phyloP scores from a whole-genome alignment of 1,140 invertebrate species.

The Penaeus vannamei region DNA sequence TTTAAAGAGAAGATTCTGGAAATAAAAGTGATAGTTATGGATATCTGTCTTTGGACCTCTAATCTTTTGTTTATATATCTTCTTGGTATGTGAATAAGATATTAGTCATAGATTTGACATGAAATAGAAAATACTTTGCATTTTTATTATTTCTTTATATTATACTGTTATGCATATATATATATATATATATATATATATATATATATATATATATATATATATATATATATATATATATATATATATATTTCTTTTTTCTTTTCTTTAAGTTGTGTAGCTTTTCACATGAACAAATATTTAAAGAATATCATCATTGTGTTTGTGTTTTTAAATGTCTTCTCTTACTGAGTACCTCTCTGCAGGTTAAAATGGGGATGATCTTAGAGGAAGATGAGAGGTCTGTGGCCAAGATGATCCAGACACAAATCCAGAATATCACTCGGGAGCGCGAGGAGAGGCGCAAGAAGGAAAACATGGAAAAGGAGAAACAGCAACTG shows the following conservation, averaged over 20 bases:
- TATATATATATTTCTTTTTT: too few species aligned
- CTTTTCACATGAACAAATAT: neutral
- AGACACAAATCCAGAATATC: constrained; percentile 82
- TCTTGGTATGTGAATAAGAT: too few species aligned
- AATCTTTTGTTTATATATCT: too few species aligned
- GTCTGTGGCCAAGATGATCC: constrained; percentile 89
- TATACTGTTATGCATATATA: neutral
- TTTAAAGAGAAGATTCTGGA: too few species aligned
- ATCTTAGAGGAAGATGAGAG: constrained; percentile 93
- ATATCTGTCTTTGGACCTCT: too few species aligned
- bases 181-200: too few species aligned
- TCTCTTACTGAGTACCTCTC: neutral
- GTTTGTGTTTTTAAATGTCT: constrained; percentile 13
- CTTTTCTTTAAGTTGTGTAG: constrained; percentile 46
- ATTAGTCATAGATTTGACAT: too few species aligned
- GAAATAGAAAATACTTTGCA: too few species aligned
- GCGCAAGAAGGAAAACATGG: constrained; percentile 73
- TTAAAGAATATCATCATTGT: neutral
- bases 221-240: too few species aligned
- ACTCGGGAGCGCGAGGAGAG: constrained; percentile 78
- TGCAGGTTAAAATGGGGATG: constrained; percentile 85
- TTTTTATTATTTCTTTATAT: neutral
- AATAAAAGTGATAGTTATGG: too few species aligned
- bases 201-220: too few species aligned
- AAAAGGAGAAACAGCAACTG: constrained; percentile 60